Evolutionary conservation across 2,888 invertebrate genomes (phyloP), one percentile per base, ranked within the genome.

Genomic region (Aquatica leii): DNA sequence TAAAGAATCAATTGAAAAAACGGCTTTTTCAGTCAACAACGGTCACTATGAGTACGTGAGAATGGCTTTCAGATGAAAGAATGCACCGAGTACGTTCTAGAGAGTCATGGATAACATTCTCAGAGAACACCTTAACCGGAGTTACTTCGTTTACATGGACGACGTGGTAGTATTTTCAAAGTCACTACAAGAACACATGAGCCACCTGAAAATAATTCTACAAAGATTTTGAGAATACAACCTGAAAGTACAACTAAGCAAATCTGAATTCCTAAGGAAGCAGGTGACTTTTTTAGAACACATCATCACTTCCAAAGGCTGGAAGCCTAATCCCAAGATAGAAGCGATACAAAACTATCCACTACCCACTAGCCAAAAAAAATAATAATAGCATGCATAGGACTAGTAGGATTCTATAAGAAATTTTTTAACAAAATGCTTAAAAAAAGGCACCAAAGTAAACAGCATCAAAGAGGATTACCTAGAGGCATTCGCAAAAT

Each of bases 51-150:
- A n/a, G n/a, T 75, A 66, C 49, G 57, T 51, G 11, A 37, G 37
- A 37, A 37, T 37, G 37, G n/a, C 37, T 5, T 37, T 37, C 11
- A 12, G 37, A 5, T 9, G 9, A 9, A 37, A 37, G 12, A 37
- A 37, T n/a, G 37, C 37, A 5, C 37, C 37, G 12, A 12, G n/a
- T 17, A 67, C 0, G 66, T 76, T 65, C 65, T 69, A 6, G 53
- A 20, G 71, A 15, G 31, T 67, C 8, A 68, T 73, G 60, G 64
- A 70, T 49, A 40, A 58, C 64, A 49, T n/a, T n/a, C n/a, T n/a
- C n/a, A n/a, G n/a, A n/a, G n/a, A n/a, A n/a, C n/a, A n/a, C n/a
- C n/a, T n/a, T 67, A 12, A 12, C 12, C 11, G 9, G 3, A 11
- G 12, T n/a, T 37, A 12, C 12, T 37, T 37, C 11, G 37, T 37